Base-by-base conservation (phyloP, 2,888 invertebrate genomes). In the Lithosia quadra region DNA sequence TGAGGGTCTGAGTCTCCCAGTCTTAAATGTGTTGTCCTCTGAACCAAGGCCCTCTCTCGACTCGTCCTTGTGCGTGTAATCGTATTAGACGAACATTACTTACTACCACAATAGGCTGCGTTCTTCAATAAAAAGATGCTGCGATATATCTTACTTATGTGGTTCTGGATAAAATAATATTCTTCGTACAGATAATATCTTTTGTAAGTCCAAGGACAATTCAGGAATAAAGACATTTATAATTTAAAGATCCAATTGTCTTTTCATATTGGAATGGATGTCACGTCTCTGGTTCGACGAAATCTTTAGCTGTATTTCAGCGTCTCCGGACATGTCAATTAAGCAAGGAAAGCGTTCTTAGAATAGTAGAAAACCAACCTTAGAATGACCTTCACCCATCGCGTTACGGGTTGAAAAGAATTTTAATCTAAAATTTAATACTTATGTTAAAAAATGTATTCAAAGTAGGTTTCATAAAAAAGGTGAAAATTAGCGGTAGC, bases 71-170 rank as follows among this genome's bases (percentile, higher is more conserved):
- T 1, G 55, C 34, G 22, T 33, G 28, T 64, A 65, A 63, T 67
- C 68, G 39, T 68, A 63, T 68, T 63, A 59, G 18, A 62, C 13
- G n/a, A 55, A 15, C 58, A 65, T 72, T 72, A 70, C 56, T 55
- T 67, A 5, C 18, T 67, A 5, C 18, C 33, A 71, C 67, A 72
- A 74, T 62, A 65, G 28, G 56, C 13, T 53, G 33, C 39, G 18
- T 49, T 60, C 59, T 55, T 64, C 18, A 64, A 64, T 66, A 49
- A 49, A 53, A 67, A 39, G 39, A 22, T 57, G 4, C 56, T n/a
- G 22, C 36, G 5, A 34, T 66, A 36, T 60, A 55, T 66, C 55
- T 66, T 60, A 18, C 21, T 39, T n/a, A 28, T 39, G 8, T 28
- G 28, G 1, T 53, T 18, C 22, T 28, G 34, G n/a, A 58, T 10